Conservation (phyloP, 2,797 vertebrate genomes). For the Monodelphis domestica region DNA sequence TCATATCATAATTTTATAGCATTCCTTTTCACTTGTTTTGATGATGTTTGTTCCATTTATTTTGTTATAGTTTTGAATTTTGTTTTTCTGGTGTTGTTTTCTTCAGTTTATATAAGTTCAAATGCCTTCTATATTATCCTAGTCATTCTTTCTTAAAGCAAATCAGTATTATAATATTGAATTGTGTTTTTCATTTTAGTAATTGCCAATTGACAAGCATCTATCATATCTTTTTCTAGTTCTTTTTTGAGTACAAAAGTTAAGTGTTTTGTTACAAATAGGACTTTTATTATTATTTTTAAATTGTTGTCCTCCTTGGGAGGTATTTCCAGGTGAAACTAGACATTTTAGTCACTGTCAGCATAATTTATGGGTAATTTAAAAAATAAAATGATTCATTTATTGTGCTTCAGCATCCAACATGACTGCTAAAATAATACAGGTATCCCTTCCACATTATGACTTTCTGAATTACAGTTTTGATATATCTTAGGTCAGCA, state of each 20-base stretch:
- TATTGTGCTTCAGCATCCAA: neutral
- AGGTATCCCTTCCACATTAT: too few species aligned
- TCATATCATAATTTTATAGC: neutral
- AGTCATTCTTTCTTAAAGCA: neutral
- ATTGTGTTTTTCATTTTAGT: neutral
- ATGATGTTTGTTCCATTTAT: neutral
- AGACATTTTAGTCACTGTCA: neutral
- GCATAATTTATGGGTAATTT: neutral
- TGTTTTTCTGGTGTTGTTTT: neutral
- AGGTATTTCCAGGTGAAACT: neutral
- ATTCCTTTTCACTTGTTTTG: neutral
- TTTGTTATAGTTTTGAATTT: neutral
- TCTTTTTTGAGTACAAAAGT: neutral
- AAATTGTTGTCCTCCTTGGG: neutral
- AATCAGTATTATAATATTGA: neutral
- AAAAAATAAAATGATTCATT: neutral
- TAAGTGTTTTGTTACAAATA: neutral
- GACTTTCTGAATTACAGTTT: too few species aligned
- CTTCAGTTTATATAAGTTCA: neutral
- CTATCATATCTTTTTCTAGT: neutral
- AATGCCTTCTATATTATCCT: neutral
- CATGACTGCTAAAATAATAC: neutral
- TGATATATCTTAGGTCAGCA: too few species aligned
- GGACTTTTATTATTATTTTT: neutral
- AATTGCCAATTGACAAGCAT: neutral